These are phyloP conservation scores for Pangasius macronema DNA, from an alignment of 2,797 vertebrate genomes.

Conservation along the genomic window DNA sequence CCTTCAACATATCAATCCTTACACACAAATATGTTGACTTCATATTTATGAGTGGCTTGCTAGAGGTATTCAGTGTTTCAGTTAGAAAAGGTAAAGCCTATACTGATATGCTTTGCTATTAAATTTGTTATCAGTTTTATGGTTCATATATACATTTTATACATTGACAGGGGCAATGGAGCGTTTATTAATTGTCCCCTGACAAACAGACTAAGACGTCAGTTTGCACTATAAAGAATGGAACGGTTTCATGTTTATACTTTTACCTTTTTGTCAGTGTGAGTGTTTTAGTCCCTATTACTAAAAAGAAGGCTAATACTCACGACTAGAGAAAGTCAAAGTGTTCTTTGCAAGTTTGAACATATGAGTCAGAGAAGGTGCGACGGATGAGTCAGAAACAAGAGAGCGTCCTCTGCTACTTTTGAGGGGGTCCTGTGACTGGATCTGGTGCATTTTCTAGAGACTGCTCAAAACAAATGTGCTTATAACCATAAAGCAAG, in stretches of 20 bases:
- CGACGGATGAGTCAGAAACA: constrained; percentile 53
- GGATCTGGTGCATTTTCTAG: not conserved
- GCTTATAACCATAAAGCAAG: not conserved
- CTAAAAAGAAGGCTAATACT: not conserved
- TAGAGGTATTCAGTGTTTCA: not conserved
- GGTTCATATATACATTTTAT: not conserved
- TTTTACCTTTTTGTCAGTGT: too few species aligned
- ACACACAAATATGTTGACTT: not conserved
- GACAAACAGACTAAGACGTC: not conserved
- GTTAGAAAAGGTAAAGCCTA: not conserved
- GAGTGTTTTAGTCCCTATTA: not conserved
- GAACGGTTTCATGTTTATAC: not conserved
- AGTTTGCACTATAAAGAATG: not conserved
- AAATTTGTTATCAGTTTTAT: not conserved
- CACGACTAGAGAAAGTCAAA: constrained; percentile 14
- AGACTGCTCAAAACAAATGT: not conserved
- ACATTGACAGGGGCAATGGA: not conserved
- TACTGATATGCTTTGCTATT: not conserved
- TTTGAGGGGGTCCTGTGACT: constrained; percentile 46
- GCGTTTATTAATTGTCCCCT: not conserved
- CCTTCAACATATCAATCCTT: not conserved
- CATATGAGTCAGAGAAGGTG: constrained; percentile 55
- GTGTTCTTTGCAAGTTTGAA: constrained; percentile 34
- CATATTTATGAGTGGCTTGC: not conserved
- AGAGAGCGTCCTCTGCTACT: constrained; percentile 26